Evolutionary conservation across 2,113 vertebrate species (phyloP).

Genomic region (Octodon degus): DNA sequence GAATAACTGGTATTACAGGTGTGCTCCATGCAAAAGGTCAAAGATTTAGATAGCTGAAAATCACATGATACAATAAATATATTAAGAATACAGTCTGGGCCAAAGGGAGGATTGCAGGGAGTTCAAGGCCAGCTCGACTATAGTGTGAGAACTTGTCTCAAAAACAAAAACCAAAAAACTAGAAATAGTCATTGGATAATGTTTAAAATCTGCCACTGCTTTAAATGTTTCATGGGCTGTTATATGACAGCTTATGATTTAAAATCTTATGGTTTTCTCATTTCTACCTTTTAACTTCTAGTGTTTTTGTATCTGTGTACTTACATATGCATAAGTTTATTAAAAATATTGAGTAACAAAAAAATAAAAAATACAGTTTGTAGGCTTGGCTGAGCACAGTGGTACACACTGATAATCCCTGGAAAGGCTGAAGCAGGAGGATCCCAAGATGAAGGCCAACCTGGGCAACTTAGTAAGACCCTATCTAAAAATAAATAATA

Average conservation of each 20-base stretch:
- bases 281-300: constrained; percentile 24
- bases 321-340: constrained; percentile 81
- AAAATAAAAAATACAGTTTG: too few relatives aligned
- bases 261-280: neutral
- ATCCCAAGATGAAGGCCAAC: neutral
- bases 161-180: too few relatives aligned
- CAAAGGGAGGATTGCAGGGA: too few relatives aligned
- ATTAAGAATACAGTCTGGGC: neutral
- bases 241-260: neutral
- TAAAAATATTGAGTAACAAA: constrained; percentile 80
- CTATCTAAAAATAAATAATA: neutral
- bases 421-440: too few relatives aligned
- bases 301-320: constrained; percentile 35
- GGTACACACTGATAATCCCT: neutral
- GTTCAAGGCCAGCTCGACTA: too few relatives aligned
- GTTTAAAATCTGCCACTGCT: neutral
- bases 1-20: neutral
- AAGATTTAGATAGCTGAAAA: constrained; percentile 12
- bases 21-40: neutral
- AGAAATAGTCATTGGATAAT: neutral
- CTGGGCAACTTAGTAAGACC: neutral
- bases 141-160: too few relatives aligned
- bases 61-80: neutral
- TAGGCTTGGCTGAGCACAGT: neutral
- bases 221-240: neutral